Evolutionary conservation across 2,113 vertebrate species (phyloP).

Genomic region (Xenopus borealis): DNA sequence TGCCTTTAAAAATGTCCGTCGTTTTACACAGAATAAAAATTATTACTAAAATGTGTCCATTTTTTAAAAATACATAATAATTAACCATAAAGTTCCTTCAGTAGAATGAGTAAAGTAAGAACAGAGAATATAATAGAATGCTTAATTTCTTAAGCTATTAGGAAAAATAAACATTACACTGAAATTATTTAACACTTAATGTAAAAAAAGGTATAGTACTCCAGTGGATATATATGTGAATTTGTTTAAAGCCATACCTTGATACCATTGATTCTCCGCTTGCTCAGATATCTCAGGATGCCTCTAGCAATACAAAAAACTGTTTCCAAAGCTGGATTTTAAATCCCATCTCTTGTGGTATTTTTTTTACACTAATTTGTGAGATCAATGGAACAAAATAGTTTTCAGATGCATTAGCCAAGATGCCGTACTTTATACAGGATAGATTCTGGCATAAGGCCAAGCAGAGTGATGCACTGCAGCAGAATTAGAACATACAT

Average conservation of each 20-base stretch:
- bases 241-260: slow-evolving; percentile 6
- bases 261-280: background rate
- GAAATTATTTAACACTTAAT: too few relatives aligned
- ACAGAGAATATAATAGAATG: too few relatives aligned
- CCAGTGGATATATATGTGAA: too few relatives aligned
- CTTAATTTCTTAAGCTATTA: too few relatives aligned
- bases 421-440: slow-evolving; percentile 8
- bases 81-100: too few relatives aligned
- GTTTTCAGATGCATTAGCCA: slow-evolving; percentile 22
- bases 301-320: background rate
- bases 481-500: background rate
- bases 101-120: too few relatives aligned
- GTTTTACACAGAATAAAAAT: too few relatives aligned
- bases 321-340: slow-evolving; percentile 10
- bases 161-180: too few relatives aligned
- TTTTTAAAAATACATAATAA: too few relatives aligned
- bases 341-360: background rate
- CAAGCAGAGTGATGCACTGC: slow-evolving; percentile 19
- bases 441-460: slow-evolving; percentile 15
- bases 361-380: background rate
- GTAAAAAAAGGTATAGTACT: too few relatives aligned
- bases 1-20: too few relatives aligned
- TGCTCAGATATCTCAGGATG: background rate
- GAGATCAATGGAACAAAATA: slow-evolving; percentile 20
- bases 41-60: too few relatives aligned